A percentile compares a stretch with the other conserved stretches of the same genome.
Conservation (phyloP, 2,888 invertebrate genomes). For the Pseudococcus viburni region DNA sequence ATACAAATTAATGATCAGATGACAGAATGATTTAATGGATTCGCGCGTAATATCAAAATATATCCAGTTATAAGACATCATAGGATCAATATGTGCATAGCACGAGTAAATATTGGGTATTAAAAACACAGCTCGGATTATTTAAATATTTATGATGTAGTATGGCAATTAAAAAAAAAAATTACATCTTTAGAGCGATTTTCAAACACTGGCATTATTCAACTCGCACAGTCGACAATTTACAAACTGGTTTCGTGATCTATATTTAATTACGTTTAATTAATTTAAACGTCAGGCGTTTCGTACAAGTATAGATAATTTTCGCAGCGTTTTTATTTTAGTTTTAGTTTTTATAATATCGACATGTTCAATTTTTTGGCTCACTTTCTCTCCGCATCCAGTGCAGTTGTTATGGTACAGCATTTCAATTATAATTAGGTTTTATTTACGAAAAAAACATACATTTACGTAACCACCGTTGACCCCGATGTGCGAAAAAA, state of each 20-base stretch:
- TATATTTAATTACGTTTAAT: slow-evolving; percentile 52
- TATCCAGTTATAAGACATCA: not conserved
- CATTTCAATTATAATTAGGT: slow-evolving; percentile 46
- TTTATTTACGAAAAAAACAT: slow-evolving; percentile 23
- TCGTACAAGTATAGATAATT: not conserved
- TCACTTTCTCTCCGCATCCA: slow-evolving; percentile 26
- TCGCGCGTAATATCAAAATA: slow-evolving; percentile 45
- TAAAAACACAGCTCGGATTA: not conserved
- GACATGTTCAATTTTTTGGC: slow-evolving; percentile 27
- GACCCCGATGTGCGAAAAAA: slow-evolving; percentile 37
- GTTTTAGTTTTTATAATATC: not conserved
- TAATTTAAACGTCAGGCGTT: slow-evolving; percentile 52
- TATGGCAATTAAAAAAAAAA: slow-evolving; percentile 44
- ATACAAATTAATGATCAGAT: slow-evolving; percentile 50
- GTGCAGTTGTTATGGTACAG: not conserved
- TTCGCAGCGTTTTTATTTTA: slow-evolving; percentile 5
- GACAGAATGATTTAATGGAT: slow-evolving; percentile 54
- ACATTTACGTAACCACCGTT: slow-evolving; percentile 3
- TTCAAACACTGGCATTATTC: slow-evolving; percentile 6
- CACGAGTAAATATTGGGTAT: too few relatives aligned
- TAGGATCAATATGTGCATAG: not conserved
- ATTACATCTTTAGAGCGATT: slow-evolving; percentile 40
- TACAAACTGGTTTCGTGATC: slow-evolving; percentile 55
- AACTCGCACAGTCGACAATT: slow-evolving; percentile 3
- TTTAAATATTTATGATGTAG: slow-evolving; percentile 54